Evolutionary conservation across 2,888 invertebrate species (phyloP), one percentile per base, ranked within the genome.

Genomic region (Melieria picta): DNA sequence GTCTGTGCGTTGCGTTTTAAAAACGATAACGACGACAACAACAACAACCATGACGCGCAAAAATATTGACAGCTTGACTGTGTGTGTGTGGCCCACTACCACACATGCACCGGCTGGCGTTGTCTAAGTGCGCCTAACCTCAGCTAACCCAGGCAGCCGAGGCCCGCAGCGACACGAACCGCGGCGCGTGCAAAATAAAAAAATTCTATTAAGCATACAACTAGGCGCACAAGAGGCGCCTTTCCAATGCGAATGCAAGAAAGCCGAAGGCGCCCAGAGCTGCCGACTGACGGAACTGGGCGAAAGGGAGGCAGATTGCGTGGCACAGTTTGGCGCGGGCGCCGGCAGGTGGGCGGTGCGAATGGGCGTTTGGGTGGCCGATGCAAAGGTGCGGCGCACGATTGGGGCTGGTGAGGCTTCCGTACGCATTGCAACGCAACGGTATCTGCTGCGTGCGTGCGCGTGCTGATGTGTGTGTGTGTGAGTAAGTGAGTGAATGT

Each of bases 141-240:
- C 69, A 69, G 69, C 30, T 30, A 30, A 30, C 30, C 30, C 30
- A 30, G 30, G 30, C 30, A 30, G 30, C 30, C 30, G 30, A 30
- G 30, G 30, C 30, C 30, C 30, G 30, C 30, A 30, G 30, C 30
- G 30, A 30, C 30, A 30, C 30, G 30, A 30, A 30, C 30, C 30
- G 2, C 30, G 30, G 30, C 30, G 30, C 69, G 46, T 62, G 56
- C 62, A 63, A 63, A 67, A 69, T 69, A 63, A 69, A 69, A 30
- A 69, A 62, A 62, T 69, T 69, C 56, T 69, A 62, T 69, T 69
- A 56, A 69, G 69, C 63, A 69, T 63, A 69, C 63, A 69, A 48
- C 48, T 55, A 69, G 69, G 69, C 63, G 69, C 56, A 52, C 13
- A 52, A n/a, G 56, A 43, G 69, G 52, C 46, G 30, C 30, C 30